A percentile compares a stretch with the other conserved stretches of the same genome.
Conservation (phyloP, 2,888 invertebrate genomes). For the Bursaphelenchus okinawaensis region DNA sequence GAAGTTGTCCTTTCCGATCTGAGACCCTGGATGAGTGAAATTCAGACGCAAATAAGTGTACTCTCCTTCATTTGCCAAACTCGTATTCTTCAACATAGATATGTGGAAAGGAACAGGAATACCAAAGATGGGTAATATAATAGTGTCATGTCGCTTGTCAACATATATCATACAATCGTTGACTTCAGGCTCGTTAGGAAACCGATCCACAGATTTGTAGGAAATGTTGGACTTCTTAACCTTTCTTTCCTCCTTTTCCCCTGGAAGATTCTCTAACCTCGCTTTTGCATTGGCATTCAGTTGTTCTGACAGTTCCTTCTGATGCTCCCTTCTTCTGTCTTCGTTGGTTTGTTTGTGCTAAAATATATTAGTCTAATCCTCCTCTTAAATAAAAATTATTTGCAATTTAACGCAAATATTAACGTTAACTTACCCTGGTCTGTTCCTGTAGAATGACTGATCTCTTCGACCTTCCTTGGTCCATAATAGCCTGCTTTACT, state of each 20-base stretch:
- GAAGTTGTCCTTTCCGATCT: constrained; percentile 84
- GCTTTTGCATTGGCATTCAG: constrained; percentile 88
- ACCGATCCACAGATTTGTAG: constrained; percentile 82
- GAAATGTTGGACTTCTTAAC: constrained; percentile 79
- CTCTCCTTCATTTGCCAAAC: constrained; percentile 95
- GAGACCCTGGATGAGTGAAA: constrained; percentile 93
- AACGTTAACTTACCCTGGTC: constrained; percentile 52
- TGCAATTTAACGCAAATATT: background rate
- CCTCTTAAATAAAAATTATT: background rate
- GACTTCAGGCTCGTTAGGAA: constrained; percentile 91
- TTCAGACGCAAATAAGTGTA: constrained; percentile 95
- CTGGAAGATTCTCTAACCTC: constrained; percentile 75
- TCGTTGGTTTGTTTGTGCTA: constrained; percentile 80
- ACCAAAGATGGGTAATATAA: constrained; percentile 89
- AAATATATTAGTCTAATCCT: background rate
- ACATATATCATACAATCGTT: constrained; percentile 88
- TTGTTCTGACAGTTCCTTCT: constrained; percentile 81
- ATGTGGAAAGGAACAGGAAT: constrained; percentile 95
- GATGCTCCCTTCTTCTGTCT: constrained; percentile 92
- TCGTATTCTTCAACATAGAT: constrained; percentile 96
- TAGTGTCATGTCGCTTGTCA: constrained; percentile 92
- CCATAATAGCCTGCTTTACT: constrained; percentile 19
- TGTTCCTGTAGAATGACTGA: constrained; percentile 55
- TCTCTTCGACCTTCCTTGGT: constrained; percentile 57
- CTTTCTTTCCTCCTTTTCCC: constrained; percentile 30